phyloP scores from a whole-genome alignment of 2,888 invertebrate species.

The Oligia latruncula region DNA sequence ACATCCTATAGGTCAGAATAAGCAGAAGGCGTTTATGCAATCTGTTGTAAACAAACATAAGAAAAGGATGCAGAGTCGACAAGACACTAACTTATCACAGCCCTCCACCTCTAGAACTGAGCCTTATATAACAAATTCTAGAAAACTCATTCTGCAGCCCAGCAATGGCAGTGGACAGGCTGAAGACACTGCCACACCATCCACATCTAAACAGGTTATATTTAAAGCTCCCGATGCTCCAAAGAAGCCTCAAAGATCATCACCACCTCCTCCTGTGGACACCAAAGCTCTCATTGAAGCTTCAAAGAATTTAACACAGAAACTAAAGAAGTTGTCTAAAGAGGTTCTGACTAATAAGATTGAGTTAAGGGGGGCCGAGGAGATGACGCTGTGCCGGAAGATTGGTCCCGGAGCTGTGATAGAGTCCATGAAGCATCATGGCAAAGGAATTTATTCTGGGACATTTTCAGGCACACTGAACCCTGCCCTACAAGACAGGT shows the following conservation, averaged over 20 bases:
- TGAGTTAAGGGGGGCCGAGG: constrained; percentile 86
- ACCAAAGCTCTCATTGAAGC: constrained; percentile 96
- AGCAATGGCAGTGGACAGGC: constrained; percentile 78
- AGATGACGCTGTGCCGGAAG: constrained; percentile 84
- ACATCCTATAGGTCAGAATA: constrained; percentile 87
- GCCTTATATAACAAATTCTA: constrained; percentile 81
- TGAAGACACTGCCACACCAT: constrained; percentile 80
- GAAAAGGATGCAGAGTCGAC: constrained; percentile 84
- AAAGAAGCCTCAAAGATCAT: constrained; percentile 81
- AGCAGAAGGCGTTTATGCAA: constrained; percentile 88
- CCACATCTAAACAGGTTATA: constrained; percentile 82
- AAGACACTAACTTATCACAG: constrained; percentile 79
- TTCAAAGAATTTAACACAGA: constrained; percentile 97
- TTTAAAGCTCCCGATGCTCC: constrained; percentile 83
- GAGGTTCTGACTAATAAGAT: constrained; percentile 95
- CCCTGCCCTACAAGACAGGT: constrained; percentile 97
- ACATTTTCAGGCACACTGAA: constrained; percentile 98
- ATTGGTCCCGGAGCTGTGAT: constrained; percentile 94
- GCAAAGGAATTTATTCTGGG: constrained; percentile 98
- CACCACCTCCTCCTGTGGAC: constrained; percentile 88
- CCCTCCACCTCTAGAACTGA: constrained; percentile 86
- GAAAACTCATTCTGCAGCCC: constrained; percentile 81
- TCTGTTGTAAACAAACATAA: constrained; percentile 89
- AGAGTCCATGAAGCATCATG: constrained; percentile 97
- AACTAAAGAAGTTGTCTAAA: constrained; percentile 96